Base-by-base conservation (phyloP, 2,888 invertebrate genomes). In the Campopleginae sp. region DNA sequence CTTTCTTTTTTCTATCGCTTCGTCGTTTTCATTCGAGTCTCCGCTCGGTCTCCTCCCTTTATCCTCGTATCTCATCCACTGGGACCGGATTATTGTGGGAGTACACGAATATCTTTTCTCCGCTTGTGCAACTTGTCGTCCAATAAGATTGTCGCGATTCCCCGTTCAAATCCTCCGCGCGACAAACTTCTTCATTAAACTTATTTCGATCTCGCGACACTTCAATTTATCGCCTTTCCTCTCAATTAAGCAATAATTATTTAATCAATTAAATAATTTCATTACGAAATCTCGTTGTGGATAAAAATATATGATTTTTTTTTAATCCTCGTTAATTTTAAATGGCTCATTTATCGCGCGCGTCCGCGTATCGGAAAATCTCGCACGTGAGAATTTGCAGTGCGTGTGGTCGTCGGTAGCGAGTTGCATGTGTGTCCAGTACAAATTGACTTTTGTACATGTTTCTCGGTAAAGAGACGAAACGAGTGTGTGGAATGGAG, bases 61-160 rank as follows among this genome's bases (percentile, higher is more conserved):
- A 33, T 82, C 38, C 38, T 38, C 85, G 85, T 79, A 82, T 75
- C 78, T 75, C 82, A 82, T 82, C 75, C 65, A 48, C 27, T 48
- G 61, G 77, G 19, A 42, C 27, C 23, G 70, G 79, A 85, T 79
- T 38, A 74, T 82, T 71, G 86, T 87, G 63, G 76, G 78, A 80
- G 86, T 81, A 86, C 71, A 84, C 85, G 84, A 84, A 46, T 63
- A 27, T 63, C 54, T 23, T 2, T 72, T 31, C 70, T 65, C 80
- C 6, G 10, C 38, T 58, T 31, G 17, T 17, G n/a, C n/a, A 54
- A 65, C 71, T 76, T 19, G 66, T 66, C 46, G 66, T 66, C 46
- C 58, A 72, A 80, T 76, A 54, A 71, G 63, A 76, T 17, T 76
- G 77, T 80, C 76, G 77, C 81, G 42, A 80, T 84, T 77, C 31